Evolutionary conservation across 2,113 vertebrate species (phyloP), one percentile per base, ranked within the genome.

Genomic region (Neotragus moschatus): DNA sequence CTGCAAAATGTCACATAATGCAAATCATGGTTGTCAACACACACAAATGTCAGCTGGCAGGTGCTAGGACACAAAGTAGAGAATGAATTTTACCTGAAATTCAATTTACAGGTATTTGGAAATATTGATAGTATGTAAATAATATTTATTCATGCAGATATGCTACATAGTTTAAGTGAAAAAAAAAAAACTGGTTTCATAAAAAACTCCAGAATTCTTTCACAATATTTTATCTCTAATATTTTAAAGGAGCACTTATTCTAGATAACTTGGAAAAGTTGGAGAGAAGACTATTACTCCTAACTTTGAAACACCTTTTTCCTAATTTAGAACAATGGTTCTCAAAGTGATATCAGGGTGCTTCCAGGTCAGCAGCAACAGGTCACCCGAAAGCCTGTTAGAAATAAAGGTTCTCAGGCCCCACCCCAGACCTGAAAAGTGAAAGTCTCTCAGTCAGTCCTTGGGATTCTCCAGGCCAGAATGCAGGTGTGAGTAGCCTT

Each of bases 201-300:
- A 73, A 75, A 73, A 60, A 82, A 53, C 51, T 63, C 15, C n/a
- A 26, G 14, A 86, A 80, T 61, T 30, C 66, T 84, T 80, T 45
- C 25, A 28, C 1, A 36, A 8, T 60, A 15, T 61, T 66, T 43
- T 58, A 19, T 11, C 28, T 2, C 12, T 8, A 5, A 5, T n/a
- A 60, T 82, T 96, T 86, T 33, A 89, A 92, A 95, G 51, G 25
- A 84, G 61, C 33, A 26, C 12, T 85, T 93, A 36, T 13, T 45
- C 60, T n/a, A 75, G 60, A 89, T 80, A 80, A 73, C 21, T 19
- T 26, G 61, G 47, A 11, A 25, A 49, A 6, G 12, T 19, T 45
- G 39, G 51, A 26, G 66, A 60, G 58, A n/a, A 90, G 63, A n/a
- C 36, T 4, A 3, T 53, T 16, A 43, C 9, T 79, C 55, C 80